Base-by-base conservation (phyloP, 2,113 vertebrate genomes). In the Marmota monax region DNA sequence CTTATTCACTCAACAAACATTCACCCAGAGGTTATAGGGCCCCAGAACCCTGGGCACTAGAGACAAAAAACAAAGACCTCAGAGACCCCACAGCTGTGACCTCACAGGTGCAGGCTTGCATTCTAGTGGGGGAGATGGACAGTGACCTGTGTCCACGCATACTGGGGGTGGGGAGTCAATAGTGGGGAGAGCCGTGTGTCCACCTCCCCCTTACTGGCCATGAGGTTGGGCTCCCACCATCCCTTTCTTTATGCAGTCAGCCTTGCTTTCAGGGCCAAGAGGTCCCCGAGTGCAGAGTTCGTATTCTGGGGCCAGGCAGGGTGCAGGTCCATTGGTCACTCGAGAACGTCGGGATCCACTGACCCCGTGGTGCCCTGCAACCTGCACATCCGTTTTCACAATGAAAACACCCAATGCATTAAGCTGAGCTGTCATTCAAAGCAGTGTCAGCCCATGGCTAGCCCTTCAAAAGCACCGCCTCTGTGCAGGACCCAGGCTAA, bases 21-120 rank as follows among this genome's bases (percentile, higher is more conserved):
- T n/a, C 53, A 25, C 0, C 22, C 53, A 8, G 29, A 2, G 29
- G 32, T 69, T 25, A 0, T 79, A 45, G 29, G n/a, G 42, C 32
- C 27, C 25, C 7, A 37, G 25, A 1, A 20, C 4, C 20, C 45
- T 39, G 48, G 17, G 37, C 4, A 14, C 51, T 4, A 8, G 69
- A 65, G n/a, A 51, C 69, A n/a, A 6, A 10, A 12, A 9, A 42
- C 34, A 29, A 39, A 27, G 67, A n/a, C 32, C 34, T 11, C 22
- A 63, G 61, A 63, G 61, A 11, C 61, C 23, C 22, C 22, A 4
- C 22, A 91, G 63, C 27, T 63, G 58, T 4, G 25, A 11, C 25
- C 58, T 42, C 17, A 1, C 16, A 22, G 56, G 56, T 4, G 29
- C 0, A 1, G 48, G 61, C 32, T 23, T 29, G 18, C 7, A 0